Evolutionary conservation across 2,113 vertebrate species (phyloP).

Genomic region (Neotoma lepida): DNA sequence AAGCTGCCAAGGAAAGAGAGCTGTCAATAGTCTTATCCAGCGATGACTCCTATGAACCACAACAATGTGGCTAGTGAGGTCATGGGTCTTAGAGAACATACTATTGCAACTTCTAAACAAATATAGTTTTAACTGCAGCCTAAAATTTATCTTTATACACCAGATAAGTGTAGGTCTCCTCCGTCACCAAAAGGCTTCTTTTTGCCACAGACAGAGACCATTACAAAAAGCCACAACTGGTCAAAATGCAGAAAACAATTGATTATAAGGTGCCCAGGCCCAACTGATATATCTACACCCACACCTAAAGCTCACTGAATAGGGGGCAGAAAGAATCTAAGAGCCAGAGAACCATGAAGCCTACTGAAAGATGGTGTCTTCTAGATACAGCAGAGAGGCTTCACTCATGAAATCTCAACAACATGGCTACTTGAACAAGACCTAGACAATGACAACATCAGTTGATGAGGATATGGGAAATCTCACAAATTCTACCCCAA

Average conservation of each 20-base stretch:
- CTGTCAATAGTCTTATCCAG: neutral
- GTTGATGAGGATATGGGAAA: neutral
- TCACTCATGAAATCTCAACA: neutral
- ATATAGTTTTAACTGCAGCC: neutral
- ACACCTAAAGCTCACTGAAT: neutral
- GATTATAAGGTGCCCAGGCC: neutral
- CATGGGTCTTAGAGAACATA: neutral
- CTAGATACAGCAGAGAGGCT: neutral
- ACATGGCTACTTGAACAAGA: neutral
- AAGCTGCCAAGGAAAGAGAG: neutral
- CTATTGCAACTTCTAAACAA: neutral
- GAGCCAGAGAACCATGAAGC: neutral
- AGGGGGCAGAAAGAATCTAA: neutral
- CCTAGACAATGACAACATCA: neutral
- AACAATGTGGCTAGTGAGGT: neutral
- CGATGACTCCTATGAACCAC: neutral
- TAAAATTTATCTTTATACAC: neutral
- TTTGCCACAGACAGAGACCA: neutral
- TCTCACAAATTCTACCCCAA: neutral
- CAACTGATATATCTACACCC: neutral
- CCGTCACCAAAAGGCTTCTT: neutral
- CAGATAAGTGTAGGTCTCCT: neutral
- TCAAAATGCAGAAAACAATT: neutral
- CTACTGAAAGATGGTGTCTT: neutral
- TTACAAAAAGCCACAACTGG: neutral